A percentile compares a stretch with the other conserved stretches of the same genome.
These are phyloP conservation scores for human (Homo sapiens) DNA, from an alignment of 2,113 vertebrate species.

Conservation along the genomic window GRCh38 chr18:55453001-55453500, in stretches of 20 bases:
- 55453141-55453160: no score
- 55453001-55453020: not conserved
- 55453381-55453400: not conserved
- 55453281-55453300: not conserved
- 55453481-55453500: not conserved
- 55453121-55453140: not conserved
- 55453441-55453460: slow-evolving; percentile 1
- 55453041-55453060: not conserved
- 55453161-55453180: no score
- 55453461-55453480: not conserved
- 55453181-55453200: not conserved
- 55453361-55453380: not conserved
- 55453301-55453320: not conserved
- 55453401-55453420: not conserved
- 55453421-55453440: not conserved
- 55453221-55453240: not conserved
- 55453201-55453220: not conserved
- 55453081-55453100: not conserved
- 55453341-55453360: not conserved
- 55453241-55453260: not conserved
- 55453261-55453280: not conserved
- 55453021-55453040: not conserved
- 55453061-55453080: not conserved
- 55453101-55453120: fast-evolving
- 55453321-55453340: not conserved